Percentiles rank a stretch among this genome's conserved stretches.
Evolutionary conservation across 2,888 invertebrate species (phyloP).

Genomic region (Euspilapteryx auroguttella): DNA sequence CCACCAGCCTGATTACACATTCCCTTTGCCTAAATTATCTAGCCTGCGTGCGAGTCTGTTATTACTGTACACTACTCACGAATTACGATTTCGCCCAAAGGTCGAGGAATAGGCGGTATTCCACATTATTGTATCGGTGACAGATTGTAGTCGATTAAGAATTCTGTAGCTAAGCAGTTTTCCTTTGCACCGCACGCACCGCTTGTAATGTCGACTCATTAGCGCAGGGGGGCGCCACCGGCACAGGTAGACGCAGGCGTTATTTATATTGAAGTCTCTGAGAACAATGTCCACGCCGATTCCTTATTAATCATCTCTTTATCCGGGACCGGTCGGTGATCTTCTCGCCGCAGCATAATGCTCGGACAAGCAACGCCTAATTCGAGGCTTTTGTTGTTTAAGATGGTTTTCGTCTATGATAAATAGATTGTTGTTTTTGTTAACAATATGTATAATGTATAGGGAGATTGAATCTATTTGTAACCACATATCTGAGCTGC

Average conservation of each 20-base stretch:
- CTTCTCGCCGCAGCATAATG: too few species aligned
- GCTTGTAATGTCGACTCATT: slow-evolving; percentile 28
- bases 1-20: neutral
- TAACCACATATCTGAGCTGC: too few species aligned
- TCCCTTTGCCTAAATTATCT: too few species aligned
- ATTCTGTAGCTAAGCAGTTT: neutral
- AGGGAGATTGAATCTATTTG: too few species aligned
- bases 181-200: slow-evolving; percentile 8
- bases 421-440: too few species aligned
- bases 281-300: slow-evolving; percentile 31
- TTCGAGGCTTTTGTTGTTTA: too few species aligned
- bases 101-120: neutral
- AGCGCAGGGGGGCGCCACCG: slow-evolving; percentile 29
- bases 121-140: neutral
- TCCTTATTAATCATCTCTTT: slow-evolving; percentile 44
- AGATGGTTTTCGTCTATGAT: too few species aligned
- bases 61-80: too few species aligned
- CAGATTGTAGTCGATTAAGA: neutral
- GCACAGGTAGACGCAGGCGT: slow-evolving; percentile 19
- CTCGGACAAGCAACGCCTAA: too few species aligned
- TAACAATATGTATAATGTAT: too few species aligned
- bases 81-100: too few species aligned
- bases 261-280: slow-evolving; percentile 7
- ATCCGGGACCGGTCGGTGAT: slow-evolving; percentile 7
- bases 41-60: too few species aligned